Conservation (phyloP, 2,113 vertebrate species). For the Pedionomus torquatus region DNA sequence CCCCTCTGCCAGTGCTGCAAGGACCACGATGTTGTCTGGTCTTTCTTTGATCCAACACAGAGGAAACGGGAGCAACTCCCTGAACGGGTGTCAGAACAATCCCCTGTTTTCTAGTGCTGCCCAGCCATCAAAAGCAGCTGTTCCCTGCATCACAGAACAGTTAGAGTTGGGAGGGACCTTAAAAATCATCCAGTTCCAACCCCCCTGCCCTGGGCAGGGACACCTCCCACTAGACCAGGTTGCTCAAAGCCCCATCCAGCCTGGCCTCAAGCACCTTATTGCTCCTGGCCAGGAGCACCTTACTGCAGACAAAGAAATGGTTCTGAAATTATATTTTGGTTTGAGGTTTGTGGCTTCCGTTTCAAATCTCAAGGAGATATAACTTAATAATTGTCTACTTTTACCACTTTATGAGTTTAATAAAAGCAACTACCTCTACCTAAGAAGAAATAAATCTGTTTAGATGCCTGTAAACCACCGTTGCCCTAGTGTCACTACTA, state of each 20-base stretch:
- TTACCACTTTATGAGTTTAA: neutral
- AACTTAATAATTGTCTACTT: neutral
- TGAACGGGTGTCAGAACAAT: neutral
- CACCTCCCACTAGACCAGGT: too few relatives aligned
- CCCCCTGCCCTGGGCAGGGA: too few relatives aligned
- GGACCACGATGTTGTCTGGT: neutral
- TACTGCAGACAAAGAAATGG: neutral
- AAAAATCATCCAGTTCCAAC: too few relatives aligned
- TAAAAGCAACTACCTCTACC: neutral
- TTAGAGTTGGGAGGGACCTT: too few relatives aligned
- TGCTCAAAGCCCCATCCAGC: too few relatives aligned
- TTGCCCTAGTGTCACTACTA: neutral
- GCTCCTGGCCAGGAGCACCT: neutral
- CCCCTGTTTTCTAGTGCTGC: neutral
- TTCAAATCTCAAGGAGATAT: neutral
- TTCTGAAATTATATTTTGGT: neutral
- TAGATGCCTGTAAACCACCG: neutral
- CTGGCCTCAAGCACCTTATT: too few relatives aligned
- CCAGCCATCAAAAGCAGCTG: neutral
- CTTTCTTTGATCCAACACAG: neutral
- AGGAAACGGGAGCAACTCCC: conserved; percentile 36
- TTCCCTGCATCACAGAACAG: neutral
- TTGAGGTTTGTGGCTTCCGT: neutral
- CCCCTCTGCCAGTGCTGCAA: rapidly evolving
- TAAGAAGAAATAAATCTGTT: neutral